These are phyloP conservation scores for Thunnus maccoyii DNA, from an alignment of 2,113 vertebrate genomes.

Conservation along the genomic window DNA sequence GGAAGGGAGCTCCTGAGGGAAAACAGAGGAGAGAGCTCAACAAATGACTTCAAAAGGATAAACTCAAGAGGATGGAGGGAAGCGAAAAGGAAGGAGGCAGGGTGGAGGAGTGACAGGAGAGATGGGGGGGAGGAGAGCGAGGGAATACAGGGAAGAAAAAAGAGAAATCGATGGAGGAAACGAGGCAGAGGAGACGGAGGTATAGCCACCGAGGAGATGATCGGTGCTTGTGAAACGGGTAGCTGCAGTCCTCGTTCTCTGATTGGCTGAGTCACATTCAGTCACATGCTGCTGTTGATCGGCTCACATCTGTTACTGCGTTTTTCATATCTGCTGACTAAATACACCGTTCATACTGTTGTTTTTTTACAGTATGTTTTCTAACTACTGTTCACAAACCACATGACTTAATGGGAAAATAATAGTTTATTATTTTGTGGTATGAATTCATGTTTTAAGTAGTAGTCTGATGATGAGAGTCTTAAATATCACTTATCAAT, in stretches of 20 bases:
- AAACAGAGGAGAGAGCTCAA: slow-evolving; percentile 35
- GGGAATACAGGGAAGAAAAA: slow-evolving; percentile 21
- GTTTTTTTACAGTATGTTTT: too few relatives aligned
- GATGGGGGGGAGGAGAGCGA: slow-evolving; percentile 9
- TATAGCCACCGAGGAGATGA: slow-evolving; percentile 25
- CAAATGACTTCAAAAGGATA: slow-evolving; percentile 63
- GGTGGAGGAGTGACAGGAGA: slow-evolving; percentile 19
- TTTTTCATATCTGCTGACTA: neutral
- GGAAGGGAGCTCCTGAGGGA: slow-evolving; percentile 49
- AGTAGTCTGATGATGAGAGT: too few relatives aligned
- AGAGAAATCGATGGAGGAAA: slow-evolving; percentile 35
- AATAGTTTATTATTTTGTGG: too few relatives aligned
- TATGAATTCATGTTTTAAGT: too few relatives aligned
- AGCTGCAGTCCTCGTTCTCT: neutral
- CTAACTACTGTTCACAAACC: too few relatives aligned
- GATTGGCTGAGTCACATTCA: slow-evolving; percentile 11
- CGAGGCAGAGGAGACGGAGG: neutral
- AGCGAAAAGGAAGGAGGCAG: slow-evolving; percentile 32
- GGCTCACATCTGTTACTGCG: neutral
- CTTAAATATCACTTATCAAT: too few relatives aligned
- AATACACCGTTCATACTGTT: neutral
- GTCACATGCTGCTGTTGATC: neutral
- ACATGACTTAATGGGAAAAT: too few relatives aligned
- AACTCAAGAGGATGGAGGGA: slow-evolving; percentile 49
- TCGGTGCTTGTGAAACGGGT: slow-evolving; percentile 19